Conservation (phyloP, 1,140 invertebrate species). For the Caerostris extrusa region DNA sequence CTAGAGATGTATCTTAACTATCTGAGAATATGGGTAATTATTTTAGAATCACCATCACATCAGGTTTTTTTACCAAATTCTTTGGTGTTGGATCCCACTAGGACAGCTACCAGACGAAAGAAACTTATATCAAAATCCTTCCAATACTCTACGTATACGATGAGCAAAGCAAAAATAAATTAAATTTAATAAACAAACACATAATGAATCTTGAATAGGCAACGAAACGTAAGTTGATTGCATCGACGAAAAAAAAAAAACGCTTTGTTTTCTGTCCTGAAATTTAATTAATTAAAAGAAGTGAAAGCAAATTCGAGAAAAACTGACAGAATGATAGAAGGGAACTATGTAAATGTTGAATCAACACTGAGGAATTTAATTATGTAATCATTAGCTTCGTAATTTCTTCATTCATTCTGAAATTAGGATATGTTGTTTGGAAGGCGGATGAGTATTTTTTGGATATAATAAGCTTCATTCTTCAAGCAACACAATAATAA, state of each 20-base stretch:
- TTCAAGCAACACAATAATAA: too few species aligned
- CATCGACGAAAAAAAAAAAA: background rate
- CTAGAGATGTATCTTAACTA: too few species aligned
- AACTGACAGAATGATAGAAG: background rate
- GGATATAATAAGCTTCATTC: too few species aligned
- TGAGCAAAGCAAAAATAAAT: background rate
- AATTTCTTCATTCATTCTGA: slow-evolving; percentile 6
- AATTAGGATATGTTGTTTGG: background rate
- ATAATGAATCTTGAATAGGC: background rate
- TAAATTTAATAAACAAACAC: slow-evolving; percentile 5
- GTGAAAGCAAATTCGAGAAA: background rate
- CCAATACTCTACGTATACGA: background rate
- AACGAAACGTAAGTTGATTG: background rate
- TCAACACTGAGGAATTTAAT: slow-evolving; percentile 40
- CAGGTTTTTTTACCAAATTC: too few species aligned
- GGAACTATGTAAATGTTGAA: slow-evolving; percentile 13
- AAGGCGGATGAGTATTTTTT: too few species aligned
- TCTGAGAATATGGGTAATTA: too few species aligned
- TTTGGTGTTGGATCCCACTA: too few species aligned
- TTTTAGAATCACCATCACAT: too few species aligned
- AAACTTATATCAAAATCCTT: background rate
- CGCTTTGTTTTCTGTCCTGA: background rate
- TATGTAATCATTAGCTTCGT: slow-evolving; percentile 15
- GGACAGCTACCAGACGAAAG: too few species aligned
- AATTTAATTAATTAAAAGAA: slow-evolving; percentile 49